These are phyloP conservation scores for Cyprinella venusta DNA, from an alignment of 2,797 vertebrate genomes.

Conservation along the genomic window DNA sequence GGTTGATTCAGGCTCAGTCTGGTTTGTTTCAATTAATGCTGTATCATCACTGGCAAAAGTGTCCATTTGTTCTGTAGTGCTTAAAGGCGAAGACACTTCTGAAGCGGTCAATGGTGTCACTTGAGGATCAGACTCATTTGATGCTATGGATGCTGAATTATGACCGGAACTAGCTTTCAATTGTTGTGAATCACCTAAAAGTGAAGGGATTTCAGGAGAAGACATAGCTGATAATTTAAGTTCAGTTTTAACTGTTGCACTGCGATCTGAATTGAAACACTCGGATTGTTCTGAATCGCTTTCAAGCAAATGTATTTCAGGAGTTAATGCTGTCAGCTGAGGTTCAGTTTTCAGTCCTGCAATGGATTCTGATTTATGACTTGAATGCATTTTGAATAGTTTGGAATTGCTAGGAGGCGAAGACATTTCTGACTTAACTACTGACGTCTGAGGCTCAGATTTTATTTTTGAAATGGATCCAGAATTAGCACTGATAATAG, in stretches of 20 bases:
- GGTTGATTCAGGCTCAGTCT: not conserved
- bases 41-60: not conserved
- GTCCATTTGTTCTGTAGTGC: not conserved
- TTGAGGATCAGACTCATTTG: not conserved
- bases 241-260: not conserved
- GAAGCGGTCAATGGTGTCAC: not conserved
- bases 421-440: not conserved
- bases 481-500: not conserved
- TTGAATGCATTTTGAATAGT: not conserved
- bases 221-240: not conserved
- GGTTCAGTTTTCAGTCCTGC: constrained; percentile 20
- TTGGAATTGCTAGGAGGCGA: not conserved
- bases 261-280: not conserved
- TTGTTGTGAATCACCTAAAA: not conserved
- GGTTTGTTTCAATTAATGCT: not conserved
- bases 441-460: not conserved
- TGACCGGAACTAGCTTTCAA: not conserved
- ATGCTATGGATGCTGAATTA: not conserved
- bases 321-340: not conserved
- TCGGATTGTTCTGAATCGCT: not conserved
- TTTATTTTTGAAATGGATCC: not conserved
- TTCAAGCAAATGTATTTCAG: not conserved
- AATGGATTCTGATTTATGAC: not conserved
- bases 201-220: not conserved
- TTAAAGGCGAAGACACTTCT: not conserved